A percentile compares a stretch with the other conserved stretches of the same genome.
These are phyloP conservation scores for Hirudo medicinalis DNA, from an alignment of 1,140 invertebrate species.

Conservation along the genomic window DNA sequence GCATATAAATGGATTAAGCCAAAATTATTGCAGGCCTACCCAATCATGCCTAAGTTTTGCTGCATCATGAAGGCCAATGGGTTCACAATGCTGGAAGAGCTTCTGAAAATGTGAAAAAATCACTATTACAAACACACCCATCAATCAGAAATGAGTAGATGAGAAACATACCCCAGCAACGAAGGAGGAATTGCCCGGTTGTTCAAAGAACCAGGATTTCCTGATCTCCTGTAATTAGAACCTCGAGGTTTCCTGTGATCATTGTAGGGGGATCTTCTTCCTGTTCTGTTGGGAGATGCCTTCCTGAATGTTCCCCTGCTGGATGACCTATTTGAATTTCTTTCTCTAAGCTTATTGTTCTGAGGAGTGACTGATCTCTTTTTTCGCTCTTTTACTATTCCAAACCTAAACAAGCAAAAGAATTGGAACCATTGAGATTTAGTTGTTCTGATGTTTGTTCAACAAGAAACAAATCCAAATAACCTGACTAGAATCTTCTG, in stretches of 20 bases:
- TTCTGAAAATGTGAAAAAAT: neutral
- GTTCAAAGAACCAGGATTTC: neutral
- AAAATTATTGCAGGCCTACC: neutral
- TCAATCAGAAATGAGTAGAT: neutral
- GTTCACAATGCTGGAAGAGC: neutral
- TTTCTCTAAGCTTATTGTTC: neutral
- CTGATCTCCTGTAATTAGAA: too few relatives aligned
- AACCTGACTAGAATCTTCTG: constrained; percentile 12
- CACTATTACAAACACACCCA: neutral
- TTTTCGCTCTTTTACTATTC: neutral
- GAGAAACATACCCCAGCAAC: neutral
- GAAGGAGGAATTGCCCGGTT: neutral
- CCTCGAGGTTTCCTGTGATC: too few relatives aligned
- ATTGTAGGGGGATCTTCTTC: neutral
- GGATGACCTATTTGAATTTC: neutral
- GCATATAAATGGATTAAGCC: too few relatives aligned
- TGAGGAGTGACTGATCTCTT: neutral
- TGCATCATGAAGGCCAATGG: constrained; percentile 1
- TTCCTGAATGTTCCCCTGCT: neutral
- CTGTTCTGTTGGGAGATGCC: neutral
- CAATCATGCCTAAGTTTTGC: neutral
- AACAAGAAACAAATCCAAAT: neutral
- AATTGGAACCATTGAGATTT: neutral
- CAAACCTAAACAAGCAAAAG: neutral
- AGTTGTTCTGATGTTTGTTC: neutral